Conservation (phyloP, 2,888 invertebrate species). For the Callyntrura guangdongensis region DNA sequence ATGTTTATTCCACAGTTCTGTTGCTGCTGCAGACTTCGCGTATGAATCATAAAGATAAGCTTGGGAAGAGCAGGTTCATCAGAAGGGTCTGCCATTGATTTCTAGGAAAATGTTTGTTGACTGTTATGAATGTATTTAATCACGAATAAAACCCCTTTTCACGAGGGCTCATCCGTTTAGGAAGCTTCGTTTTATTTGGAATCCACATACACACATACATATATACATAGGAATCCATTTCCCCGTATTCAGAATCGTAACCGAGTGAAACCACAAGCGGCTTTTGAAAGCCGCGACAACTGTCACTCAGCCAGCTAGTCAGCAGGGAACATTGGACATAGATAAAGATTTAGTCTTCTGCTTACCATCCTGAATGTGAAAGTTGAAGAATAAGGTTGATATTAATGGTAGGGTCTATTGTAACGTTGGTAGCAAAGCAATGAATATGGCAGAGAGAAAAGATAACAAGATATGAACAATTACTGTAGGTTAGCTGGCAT, state of each 20-base stretch:
- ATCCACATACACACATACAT: background rate
- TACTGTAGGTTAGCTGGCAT: too few species aligned
- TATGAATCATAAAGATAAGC: slow-evolving; percentile 50
- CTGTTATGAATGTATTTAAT: slow-evolving; percentile 35
- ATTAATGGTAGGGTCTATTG: too few species aligned
- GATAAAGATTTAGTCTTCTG: slow-evolving; percentile 11
- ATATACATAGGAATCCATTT: slow-evolving; percentile 44
- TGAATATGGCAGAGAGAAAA: too few species aligned
- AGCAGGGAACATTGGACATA: slow-evolving; percentile 65
- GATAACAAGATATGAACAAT: too few species aligned
- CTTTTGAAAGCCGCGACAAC: slow-evolving; percentile 52
- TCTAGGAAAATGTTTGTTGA: slow-evolving; percentile 6
- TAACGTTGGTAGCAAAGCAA: too few species aligned
- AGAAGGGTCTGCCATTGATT: background rate
- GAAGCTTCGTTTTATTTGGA: slow-evolving; percentile 47
- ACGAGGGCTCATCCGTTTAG: slow-evolving; percentile 60
- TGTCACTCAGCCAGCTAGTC: slow-evolving; percentile 77
- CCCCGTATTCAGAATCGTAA: slow-evolving; percentile 37
- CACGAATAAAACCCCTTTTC: slow-evolving; percentile 45
- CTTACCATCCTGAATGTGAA: slow-evolving; percentile 14
- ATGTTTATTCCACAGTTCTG: too few species aligned
- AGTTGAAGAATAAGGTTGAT: background rate
- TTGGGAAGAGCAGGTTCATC: slow-evolving; percentile 14
- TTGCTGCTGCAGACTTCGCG: slow-evolving; percentile 5
- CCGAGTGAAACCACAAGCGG: slow-evolving; percentile 73